Evolutionary conservation across 2,797 vertebrate genomes (phyloP), one percentile per base, ranked within the genome.

Genomic region (Aphelocoma californica): DNA sequence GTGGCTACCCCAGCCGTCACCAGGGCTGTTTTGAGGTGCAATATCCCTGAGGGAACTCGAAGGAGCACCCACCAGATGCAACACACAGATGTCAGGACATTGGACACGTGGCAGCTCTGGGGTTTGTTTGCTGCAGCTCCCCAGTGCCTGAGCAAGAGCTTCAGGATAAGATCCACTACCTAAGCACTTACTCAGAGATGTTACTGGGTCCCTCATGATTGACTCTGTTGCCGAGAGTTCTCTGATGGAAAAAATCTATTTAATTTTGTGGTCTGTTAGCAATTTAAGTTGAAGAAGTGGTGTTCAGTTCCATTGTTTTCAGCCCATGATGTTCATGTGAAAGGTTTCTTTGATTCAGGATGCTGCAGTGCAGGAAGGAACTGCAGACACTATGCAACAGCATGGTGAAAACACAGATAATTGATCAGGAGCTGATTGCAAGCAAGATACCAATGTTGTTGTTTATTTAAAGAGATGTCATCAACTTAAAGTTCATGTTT

Each of bases 161-260:
- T 38, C 44, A 15, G 2, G 7, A 29, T 51, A 13, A 44, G 32
- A 45, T 53, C 53, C 25, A 5, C 32, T 19, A 51, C 44, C 78
- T 28, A 26, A 6, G 1, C 62, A 25, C 40, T 56, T 28, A 38
- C 28, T 31, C 57, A 4, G n/a, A n/a, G 87, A 38, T 29, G 24
- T 65, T 42, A 20, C 50, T 28, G 69, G 18, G 75, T 80, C 53
- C 71, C 61, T 62, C 60, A 9, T 2, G 56, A 82, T n/a, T 29
- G 1, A 26, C 64, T 93, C 32, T 17, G 54, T 62, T 51, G 64
- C 2, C 0, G 4, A 77, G 81, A 88, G 81, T 7, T 66, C 94
- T 87, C 94, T 92, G 95, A 93, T 92, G 94, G 93, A 89, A 95
- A 88, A 85, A 71, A 70, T 89, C 92, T 58, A 50, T 82, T 95